Evolutionary conservation across 23 tunicate genomes (phyloP).

Genomic region (Ascidia mentula): DNA sequence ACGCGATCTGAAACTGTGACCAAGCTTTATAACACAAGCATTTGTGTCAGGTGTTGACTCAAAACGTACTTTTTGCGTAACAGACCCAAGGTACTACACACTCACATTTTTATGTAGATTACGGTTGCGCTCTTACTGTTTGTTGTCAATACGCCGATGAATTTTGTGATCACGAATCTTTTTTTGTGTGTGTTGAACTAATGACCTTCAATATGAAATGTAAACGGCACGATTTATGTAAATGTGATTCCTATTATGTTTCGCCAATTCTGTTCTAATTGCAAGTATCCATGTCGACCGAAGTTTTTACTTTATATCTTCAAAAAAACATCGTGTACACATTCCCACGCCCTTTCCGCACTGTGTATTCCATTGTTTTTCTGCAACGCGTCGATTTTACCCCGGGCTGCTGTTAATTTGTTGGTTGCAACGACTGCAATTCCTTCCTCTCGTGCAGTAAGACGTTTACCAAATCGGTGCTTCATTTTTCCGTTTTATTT

Average conservation of each 20-base stretch:
- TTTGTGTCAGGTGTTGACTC: background rate
- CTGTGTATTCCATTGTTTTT: background rate
- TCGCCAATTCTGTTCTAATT: too few species aligned
- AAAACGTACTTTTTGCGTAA: background rate
- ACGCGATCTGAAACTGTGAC: background rate
- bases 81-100: background rate
- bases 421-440: slow-evolving; percentile 4
- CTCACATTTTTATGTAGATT: background rate
- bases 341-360: slow-evolving; percentile 6
- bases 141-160: too few species aligned
- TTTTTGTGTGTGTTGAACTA: too few species aligned
- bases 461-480: background rate
- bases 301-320: slow-evolving; percentile 5
- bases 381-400: background rate
- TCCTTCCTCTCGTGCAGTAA: background rate
- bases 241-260: background rate
- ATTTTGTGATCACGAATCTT: too few species aligned
- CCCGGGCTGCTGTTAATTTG: background rate
- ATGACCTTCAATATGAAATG: background rate
- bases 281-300: too few species aligned
- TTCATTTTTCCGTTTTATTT: background rate
- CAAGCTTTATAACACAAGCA: background rate
- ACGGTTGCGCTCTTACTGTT: too few species aligned
- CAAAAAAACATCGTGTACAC: background rate
- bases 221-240: slow-evolving; percentile 3